A percentile compares a stretch with the other conserved stretches of the same genome.
phyloP scores from a whole-genome alignment of 2,797 vertebrate species.

The Carcharodon carcharias region DNA sequence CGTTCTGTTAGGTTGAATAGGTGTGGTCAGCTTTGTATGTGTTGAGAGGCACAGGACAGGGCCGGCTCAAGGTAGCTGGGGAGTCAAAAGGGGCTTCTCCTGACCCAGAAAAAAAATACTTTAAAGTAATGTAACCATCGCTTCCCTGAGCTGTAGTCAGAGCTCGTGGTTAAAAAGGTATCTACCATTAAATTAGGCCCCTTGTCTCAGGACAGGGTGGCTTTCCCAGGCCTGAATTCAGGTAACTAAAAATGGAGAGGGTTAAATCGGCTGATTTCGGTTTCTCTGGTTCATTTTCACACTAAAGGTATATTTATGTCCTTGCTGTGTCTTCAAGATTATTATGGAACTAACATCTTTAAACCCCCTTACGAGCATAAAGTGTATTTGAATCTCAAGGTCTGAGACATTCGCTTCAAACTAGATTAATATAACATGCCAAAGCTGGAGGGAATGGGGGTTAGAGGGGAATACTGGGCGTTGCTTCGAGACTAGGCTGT shows the following conservation, averaged over 20 bases:
- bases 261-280: no score
- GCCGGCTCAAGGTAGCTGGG: not conserved
- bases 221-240: not conserved
- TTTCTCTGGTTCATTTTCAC: not conserved
- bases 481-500: not conserved
- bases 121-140: not conserved
- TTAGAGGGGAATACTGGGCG: not conserved
- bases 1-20: not conserved
- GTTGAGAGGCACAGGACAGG: no score
- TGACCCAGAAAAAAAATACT: not conserved
- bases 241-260: not conserved
- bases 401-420: not conserved
- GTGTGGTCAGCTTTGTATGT: not conserved
- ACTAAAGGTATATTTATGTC: not conserved
- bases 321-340: not conserved
- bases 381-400: not conserved
- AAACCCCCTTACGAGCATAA: not conserved
- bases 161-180: not conserved
- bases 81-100: not conserved
- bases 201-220: not conserved
- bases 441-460: not conserved
- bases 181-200: not conserved
- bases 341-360: not conserved
- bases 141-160: not conserved
- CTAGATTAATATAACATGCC: not conserved